Base-by-base conservation (phyloP, 1,140 invertebrate species). In the Drosophila parvula region DNA sequence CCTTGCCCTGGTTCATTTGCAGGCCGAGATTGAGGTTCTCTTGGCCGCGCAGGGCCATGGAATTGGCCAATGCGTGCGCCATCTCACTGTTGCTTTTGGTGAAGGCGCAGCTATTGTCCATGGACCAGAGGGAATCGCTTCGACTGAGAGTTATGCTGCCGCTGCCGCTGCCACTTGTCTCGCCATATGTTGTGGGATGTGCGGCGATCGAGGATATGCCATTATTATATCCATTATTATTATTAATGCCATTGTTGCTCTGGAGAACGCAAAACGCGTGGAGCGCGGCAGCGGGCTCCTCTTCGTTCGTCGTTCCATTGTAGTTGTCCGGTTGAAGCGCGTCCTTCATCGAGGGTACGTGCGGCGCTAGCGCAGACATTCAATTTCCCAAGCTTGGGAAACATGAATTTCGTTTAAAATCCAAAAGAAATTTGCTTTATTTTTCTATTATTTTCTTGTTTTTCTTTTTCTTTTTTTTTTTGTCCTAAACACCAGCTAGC, bases 1-100 rank as follows among this genome's bases (percentile, higher is more conserved):
- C 57, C 45, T 81, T 81, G 36, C 56, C 41, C 53, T 79, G 74
- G 61, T 83, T 71, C 51, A 84, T 69, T 51, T 67, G 18, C 4
- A 53, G 32, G 16, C 11, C 12, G 0, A 53, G 18, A 38, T 38
- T 27, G 4, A 55, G 18, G 12, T 27, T 38, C 34, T 55, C 51
- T 18, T 27, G 51, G 47, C 51, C 79, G 28, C 79, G 80, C 71
- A 82, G 55, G 45, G 63, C 62, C 43, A 67, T 32, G 4, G 62
- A 6, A 7, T 34, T 32, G 56, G 36, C 61, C 22, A 63, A 14
- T 2, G 36, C 36, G 43, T 67, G 41, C 12, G 59, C 27, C n/a
- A 34, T 11, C 10, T 65, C 63, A 18, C 50, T 18, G 12, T 5
- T 55, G 51, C 34, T 38, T 8, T 55, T 55, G 12, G 51, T 38